Evolutionary conservation across 2,888 invertebrate species (phyloP).

Genomic region (Pycnomerus fuliginosus): DNA sequence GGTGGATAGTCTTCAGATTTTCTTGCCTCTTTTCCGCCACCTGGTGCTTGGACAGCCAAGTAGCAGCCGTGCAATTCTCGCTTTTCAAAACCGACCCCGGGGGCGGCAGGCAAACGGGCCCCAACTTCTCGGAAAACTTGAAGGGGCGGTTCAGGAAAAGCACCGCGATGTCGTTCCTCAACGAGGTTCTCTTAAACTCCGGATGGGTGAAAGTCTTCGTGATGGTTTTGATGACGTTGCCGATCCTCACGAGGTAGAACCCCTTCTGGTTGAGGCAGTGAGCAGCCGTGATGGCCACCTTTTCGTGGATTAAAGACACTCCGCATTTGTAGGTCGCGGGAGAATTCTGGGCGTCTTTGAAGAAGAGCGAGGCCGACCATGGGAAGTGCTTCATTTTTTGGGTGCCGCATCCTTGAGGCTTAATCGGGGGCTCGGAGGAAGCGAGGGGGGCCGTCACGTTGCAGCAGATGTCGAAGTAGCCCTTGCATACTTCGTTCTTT

Average conservation of each 20-base stretch:
- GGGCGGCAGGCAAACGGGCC: conserved; percentile 67
- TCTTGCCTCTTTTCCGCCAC: conserved; percentile 18
- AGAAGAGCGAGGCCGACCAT: too few relatives aligned
- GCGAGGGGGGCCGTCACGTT: too few relatives aligned
- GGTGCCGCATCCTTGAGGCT: too few relatives aligned
- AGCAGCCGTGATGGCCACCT: conserved; percentile 77
- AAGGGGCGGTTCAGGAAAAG: conserved; percentile 65
- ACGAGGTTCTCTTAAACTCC: conserved; percentile 61
- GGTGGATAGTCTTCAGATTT: conserved; percentile 65
- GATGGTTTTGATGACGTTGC: conserved; percentile 80
- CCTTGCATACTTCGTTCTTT: too few relatives aligned
- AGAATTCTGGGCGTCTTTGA: too few relatives aligned
- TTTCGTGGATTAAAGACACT: conserved; percentile 74
- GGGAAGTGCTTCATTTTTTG: too few relatives aligned
- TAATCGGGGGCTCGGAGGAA: too few relatives aligned
- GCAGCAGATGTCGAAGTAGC: too few relatives aligned
- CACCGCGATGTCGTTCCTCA: conserved; percentile 73
- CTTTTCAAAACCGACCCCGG: conserved; percentile 52
- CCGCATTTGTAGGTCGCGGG: conserved; percentile 82
- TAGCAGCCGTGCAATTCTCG: conserved; percentile 65
- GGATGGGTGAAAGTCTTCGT: conserved; percentile 71
- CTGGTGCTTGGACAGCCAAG: conserved; percentile 64
- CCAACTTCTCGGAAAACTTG: conserved; percentile 66
- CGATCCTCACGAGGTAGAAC: conserved; percentile 65
- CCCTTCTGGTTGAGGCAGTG: conserved; percentile 63